Evolutionary conservation across 2,888 invertebrate species (phyloP), one percentile per base, ranked within the genome.

Genomic region (Diarsia mendica): DNA sequence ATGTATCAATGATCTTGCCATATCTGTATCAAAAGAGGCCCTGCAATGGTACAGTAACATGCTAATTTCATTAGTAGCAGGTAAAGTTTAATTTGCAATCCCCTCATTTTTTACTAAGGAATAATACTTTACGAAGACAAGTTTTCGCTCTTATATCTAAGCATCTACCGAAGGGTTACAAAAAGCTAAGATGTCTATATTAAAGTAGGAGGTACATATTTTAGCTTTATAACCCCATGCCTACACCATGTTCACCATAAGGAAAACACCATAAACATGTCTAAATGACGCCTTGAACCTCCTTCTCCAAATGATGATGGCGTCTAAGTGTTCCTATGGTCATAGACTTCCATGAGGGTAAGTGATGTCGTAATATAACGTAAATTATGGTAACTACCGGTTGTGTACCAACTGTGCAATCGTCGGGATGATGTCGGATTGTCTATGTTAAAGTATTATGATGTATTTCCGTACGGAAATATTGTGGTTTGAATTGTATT

Each of bases 241-340:
- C 10, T 0, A 49, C 15, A 23, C 51, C 9, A 9, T 33, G 18
- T 46, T 63, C 6, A 15, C 48, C 53, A 66, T 71, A 65, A 71
- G 79, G 58, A 65, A 70, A 77, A 66, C 49, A 10, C 18, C 53
- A 46, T 66, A 72, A 77, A 69, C 28, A 79, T 20, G 44, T 63
- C 72, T 20, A 39, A 79, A 72, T 58, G 44, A 58, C n/a, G 63
- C 13, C 46, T 28, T 48, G 28, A 53, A 33, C 18, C 3, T 11
- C 9, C 2, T 39, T 33, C 20, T 44, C 23, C 51, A 44, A 66
- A 68, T 49, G 60, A 11, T 67, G 74, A 68, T 65, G 67, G 74
- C 9, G n/a, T 4, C 20, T 48, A 71, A 79, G 53, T n/a, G 39
- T 79, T 53, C 18, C 18, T 79, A 55, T 61, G 55, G 53, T 23